A percentile compares a stretch with the other conserved stretches of the same genome.
Conservation (phyloP, 2,113 vertebrate genomes). For the Trochalopteron elliotii region DNA sequence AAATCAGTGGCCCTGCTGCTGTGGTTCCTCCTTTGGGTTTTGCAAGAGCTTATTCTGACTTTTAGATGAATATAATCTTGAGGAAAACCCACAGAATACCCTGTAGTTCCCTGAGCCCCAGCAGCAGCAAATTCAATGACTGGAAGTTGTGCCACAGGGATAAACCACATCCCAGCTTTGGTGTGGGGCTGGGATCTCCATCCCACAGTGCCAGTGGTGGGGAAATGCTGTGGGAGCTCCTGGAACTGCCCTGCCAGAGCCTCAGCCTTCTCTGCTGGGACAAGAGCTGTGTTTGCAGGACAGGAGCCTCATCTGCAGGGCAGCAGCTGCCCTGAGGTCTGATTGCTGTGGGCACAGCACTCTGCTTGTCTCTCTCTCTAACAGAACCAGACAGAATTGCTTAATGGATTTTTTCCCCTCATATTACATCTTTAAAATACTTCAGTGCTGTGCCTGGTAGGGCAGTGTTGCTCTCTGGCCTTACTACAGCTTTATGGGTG, state of each 20-base stretch:
- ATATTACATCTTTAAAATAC: background rate
- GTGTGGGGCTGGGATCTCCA: background rate
- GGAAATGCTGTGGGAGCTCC: rapidly evolving
- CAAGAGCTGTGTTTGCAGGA: background rate
- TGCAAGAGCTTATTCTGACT: background rate
- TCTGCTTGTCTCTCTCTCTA: background rate
- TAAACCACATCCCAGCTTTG: background rate
- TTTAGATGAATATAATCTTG: background rate
- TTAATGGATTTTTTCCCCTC: rapidly evolving
- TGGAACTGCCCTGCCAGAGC: background rate
- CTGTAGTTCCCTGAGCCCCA: background rate
- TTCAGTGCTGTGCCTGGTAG: background rate
- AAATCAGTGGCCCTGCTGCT: background rate
- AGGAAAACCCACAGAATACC: background rate
- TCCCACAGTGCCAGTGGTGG: rapidly evolving
- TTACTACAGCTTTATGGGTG: background rate
- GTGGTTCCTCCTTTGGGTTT: background rate
- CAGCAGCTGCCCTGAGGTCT: rapidly evolving
- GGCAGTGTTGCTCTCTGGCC: background rate
- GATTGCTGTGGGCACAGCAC: background rate
- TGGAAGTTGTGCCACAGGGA: rapidly evolving
- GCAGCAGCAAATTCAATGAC: background rate
- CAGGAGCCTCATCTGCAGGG: background rate
- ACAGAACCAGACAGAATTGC: background rate
- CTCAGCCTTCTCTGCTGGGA: too few species aligned